Base-by-base conservation (phyloP, 2,888 invertebrate species). In the Silvanus unidentatus region DNA sequence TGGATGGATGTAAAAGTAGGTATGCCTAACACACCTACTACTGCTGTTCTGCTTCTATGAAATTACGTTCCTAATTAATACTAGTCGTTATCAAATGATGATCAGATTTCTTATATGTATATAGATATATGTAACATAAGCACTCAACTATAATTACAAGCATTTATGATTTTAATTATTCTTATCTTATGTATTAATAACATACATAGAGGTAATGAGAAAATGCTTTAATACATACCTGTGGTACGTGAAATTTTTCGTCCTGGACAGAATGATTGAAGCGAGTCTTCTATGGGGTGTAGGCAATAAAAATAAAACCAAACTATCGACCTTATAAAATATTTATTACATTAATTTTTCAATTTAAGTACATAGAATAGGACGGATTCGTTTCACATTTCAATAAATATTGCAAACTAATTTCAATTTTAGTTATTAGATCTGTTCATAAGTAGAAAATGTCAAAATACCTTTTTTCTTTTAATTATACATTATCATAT, bases 81-180 rank as follows among this genome's bases (percentile, higher is more conserved):
- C 57, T 50, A 51, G 8, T 22, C 4, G 57, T 65, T 68, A 67
- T 67, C 67, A 61, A 63, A 64, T 63, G 58, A 60, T 59, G 64
- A 68, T 68, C 69, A 59, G 62, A 53, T 37, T 57, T 58, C 55
- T 56, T 50, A 22, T 22, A 22, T 5, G 22, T 8, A 22, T 22
- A 22, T 8, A 3, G 4, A 22, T 22, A 22, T 22, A 22, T 22
- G n/a, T n/a, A n/a, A n/a, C n/a, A n/a, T 28, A 55, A 53, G 54
- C 56, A 54, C 48, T 45, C 54, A 52, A 47, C 62, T 59, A 60
- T 68, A 69, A 70, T 69, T 69, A 69, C 65, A 62, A 65, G 56
- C 68, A 55, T 68, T 69, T 68, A 68, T 57, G 65, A 59, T 67
- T 68, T 68, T 70, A 69, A 69, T 70, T 69, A 68, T 66, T 61